Conservation (phyloP, 2,113 vertebrate species). For the Zapus hudsonius region DNA sequence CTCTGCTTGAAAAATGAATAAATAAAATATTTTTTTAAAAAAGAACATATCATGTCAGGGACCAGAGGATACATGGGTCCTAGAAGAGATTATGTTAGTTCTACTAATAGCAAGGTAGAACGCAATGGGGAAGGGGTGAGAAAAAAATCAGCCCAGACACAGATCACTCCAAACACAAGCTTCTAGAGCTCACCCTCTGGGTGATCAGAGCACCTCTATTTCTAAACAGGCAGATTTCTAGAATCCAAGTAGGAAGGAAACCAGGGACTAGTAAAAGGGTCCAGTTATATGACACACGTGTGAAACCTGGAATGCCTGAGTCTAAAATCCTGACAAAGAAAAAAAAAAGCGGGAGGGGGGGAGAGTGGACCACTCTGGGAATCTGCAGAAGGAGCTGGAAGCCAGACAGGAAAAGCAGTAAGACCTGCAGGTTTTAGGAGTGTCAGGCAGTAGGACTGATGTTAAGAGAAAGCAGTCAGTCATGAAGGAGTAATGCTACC, state of each 20-base stretch:
- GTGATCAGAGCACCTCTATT: not conserved
- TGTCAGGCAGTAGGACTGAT: too few relatives aligned
- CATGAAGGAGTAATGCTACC: not conserved
- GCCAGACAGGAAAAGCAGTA: not conserved
- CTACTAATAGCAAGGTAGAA: not conserved
- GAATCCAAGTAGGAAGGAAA: not conserved
- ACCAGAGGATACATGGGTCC: not conserved
- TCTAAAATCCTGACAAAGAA: not conserved
- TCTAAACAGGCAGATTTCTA: not conserved
- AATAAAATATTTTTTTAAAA: too few relatives aligned
- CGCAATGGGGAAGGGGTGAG: rapidly evolving
- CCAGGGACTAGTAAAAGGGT: not conserved
- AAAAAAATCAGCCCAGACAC: not conserved
- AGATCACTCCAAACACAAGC: not conserved
- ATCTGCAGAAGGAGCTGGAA: not conserved
- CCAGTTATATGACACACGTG: rapidly evolving
- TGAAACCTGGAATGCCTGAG: not conserved
- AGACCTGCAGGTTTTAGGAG: not conserved
- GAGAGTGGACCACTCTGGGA: not conserved
- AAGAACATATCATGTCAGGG: not conserved
- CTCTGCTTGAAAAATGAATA: too few relatives aligned
- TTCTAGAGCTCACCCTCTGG: not conserved
- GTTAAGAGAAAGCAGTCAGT: not conserved
- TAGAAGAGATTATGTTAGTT: not conserved
- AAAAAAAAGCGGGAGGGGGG: not conserved